phyloP scores from a whole-genome alignment of 2,797 vertebrate genomes.

The Gouania willdenowi region DNA sequence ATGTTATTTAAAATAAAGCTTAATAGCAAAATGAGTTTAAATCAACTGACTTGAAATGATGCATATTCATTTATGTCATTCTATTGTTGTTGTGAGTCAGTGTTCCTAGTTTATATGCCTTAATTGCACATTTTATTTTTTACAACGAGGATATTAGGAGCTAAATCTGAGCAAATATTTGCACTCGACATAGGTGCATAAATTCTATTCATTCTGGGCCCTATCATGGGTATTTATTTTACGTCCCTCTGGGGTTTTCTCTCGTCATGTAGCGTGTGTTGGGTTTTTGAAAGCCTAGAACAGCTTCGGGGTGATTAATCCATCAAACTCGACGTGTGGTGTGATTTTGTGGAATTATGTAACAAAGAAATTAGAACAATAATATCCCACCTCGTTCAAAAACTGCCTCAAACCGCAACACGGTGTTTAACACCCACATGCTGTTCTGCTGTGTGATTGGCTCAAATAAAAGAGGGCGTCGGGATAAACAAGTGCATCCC shows the following conservation, averaged over 20 bases:
- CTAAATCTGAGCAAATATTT: no score
- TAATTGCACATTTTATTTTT: no score
- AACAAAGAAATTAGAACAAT: conserved; percentile 68
- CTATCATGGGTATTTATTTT: background rate
- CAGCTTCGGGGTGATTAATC: conserved; percentile 4
- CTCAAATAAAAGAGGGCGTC: conserved; percentile 7
- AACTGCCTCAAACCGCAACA: conserved; percentile 51
- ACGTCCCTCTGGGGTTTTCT: background rate
- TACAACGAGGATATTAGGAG: no score
- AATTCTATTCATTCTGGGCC: background rate
- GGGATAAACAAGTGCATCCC: background rate
- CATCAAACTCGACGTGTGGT: conserved; percentile 9
- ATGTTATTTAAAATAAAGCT: no score
- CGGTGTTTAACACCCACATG: conserved; percentile 4
- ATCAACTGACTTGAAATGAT: background rate
- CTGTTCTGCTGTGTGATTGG: conserved; percentile 53
- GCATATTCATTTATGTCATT: background rate
- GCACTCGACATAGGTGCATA: no score
- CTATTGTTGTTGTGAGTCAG: background rate
- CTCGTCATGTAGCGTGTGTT: background rate
- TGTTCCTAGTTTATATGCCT: background rate
- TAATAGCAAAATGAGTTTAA: background rate
- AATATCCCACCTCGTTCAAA: conserved; percentile 57
- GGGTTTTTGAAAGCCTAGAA: background rate
- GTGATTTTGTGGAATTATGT: conserved; percentile 58